Evolutionary conservation across 2,888 invertebrate genomes (phyloP), one percentile per base, ranked within the genome.

Genomic region (Gisinianus flammeolus): DNA sequence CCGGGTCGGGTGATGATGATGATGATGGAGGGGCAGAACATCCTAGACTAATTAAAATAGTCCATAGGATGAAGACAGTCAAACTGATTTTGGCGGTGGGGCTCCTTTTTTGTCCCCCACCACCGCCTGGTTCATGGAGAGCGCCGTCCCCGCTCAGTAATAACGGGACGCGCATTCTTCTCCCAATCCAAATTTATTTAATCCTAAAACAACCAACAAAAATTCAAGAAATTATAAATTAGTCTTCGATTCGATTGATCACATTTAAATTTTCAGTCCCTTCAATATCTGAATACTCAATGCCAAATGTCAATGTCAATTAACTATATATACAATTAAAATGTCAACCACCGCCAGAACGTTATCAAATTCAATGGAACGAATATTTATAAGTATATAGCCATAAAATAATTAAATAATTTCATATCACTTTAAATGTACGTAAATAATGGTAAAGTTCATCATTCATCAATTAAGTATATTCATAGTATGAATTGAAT

Each of bases 131-230:
- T 10, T 5, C 8, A 1, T 35, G 76, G 69, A 69, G 74, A 74
- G 64, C 64, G 74, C 67, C 74, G 74, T 77, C 77, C 77, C 69
- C 52, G 22, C 58, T 77, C 44, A 70, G 28, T 22, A 78, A 73
- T 35, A 68, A 78, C 72, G 72, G 78, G 78, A 72, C 78, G 78
- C 73, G 69, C 68, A 78, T 72, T 67, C 77, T 72, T 68, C 73
- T 67, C 73, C 73, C n/a, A 22, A 67, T 35, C 30, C 62, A 44
- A 58, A 58, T 26, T 2, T 28, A 66, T 67, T 74, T 54, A 74
- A 74, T 67, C 67, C 74, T 74, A 52, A n/a, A 74, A 74, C 5
- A 54, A 4, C 54, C 12, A 70, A 73, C 10, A 33, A 64, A 28
- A 28, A 35, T 10, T 67, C 44, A 66, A 68, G n/a, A 24, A 22